Conservation (phyloP, 2,113 vertebrate species). For the Callospermophilus lateralis region DNA sequence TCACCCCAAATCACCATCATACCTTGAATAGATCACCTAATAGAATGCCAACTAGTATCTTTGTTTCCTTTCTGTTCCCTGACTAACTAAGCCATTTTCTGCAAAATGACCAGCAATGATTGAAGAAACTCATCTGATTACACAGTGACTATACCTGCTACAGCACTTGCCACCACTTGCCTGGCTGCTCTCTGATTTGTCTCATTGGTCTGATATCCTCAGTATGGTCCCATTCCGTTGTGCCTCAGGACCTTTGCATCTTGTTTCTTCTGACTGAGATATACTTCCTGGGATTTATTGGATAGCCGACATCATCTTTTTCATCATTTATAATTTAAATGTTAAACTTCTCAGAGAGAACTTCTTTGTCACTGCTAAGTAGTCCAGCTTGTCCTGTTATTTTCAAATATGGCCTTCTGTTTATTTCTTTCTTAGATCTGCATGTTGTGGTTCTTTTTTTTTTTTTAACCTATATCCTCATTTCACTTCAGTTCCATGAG, state of each 20-base stretch:
- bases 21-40: background rate
- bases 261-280: background rate
- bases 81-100: background rate
- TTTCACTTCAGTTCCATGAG: background rate
- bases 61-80: background rate
- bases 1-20: too few relatives aligned
- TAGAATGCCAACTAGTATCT: background rate
- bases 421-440: background rate
- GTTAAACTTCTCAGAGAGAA: background rate
- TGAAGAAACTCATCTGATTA: background rate
- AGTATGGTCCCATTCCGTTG: background rate
- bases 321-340: background rate
- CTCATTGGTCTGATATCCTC: background rate
- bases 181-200: rapidly evolving
- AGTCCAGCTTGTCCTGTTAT: too few relatives aligned
- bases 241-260: too few relatives aligned
- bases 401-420: background rate
- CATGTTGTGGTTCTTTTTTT: background rate
- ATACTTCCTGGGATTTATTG: background rate
- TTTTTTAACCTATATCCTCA: background rate
- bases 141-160: background rate
- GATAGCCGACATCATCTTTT: background rate
- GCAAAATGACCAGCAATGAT: background rate
- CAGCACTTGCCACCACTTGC: too few relatives aligned
- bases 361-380: background rate